Percentiles rank a stretch among this genome's conserved stretches.
These are phyloP conservation scores for Dione juno DNA, from an alignment of 2,888 invertebrate species.

Conservation along the genomic window DNA sequence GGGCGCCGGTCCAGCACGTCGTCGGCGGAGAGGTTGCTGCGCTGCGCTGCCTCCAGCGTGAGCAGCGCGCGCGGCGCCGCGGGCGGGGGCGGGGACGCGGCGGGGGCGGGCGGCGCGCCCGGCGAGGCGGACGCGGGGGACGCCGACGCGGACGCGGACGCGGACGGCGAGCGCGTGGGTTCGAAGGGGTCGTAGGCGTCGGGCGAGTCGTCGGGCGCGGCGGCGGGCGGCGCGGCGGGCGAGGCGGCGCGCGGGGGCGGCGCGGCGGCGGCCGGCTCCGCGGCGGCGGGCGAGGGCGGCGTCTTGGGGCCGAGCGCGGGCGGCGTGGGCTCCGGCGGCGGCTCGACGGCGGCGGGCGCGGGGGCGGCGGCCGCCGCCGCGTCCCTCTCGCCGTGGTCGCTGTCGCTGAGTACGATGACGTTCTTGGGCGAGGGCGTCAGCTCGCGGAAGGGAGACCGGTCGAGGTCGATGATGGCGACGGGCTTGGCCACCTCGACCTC, in stretches of 20 bases:
- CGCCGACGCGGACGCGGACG: slow-evolving; percentile 81
- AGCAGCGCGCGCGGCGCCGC: slow-evolving; percentile 58
- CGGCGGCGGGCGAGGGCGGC: slow-evolving; percentile 11
- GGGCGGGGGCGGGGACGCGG: slow-evolving; percentile 45
- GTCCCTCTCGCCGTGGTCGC: slow-evolving; percentile 85
- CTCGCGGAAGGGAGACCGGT: slow-evolving; percentile 92
- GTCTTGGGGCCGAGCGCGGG: slow-evolving; percentile 44
- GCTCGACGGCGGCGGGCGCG: slow-evolving; percentile 43
- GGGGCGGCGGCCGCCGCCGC: slow-evolving; percentile 42
- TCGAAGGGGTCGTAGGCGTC: slow-evolving; percentile 96
- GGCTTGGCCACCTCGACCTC: slow-evolving; percentile 81
- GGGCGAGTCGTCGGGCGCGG: slow-evolving; percentile 84
- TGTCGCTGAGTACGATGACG: slow-evolving; percentile 92
- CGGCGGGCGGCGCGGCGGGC: slow-evolving; percentile 83
- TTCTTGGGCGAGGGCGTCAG: slow-evolving; percentile 91
- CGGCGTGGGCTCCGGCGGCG: slow-evolving; percentile 51
- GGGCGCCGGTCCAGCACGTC: slow-evolving; percentile 75
- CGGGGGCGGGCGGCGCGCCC: slow-evolving; percentile 76
- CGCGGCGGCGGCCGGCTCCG: slow-evolving; percentile 61
- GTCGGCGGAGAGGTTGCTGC: slow-evolving; percentile 77
- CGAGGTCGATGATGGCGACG: slow-evolving; percentile 93
- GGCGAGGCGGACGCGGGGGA: slow-evolving; percentile 73
- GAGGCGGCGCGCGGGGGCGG: slow-evolving; percentile 38
- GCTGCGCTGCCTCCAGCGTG: slow-evolving; percentile 78
- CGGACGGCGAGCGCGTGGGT: slow-evolving; percentile 91